A percentile compares a stretch with the other conserved stretches of the same genome.
Conservation (phyloP, 2,113 vertebrate genomes). For the Phoenicopterus ruber region DNA sequence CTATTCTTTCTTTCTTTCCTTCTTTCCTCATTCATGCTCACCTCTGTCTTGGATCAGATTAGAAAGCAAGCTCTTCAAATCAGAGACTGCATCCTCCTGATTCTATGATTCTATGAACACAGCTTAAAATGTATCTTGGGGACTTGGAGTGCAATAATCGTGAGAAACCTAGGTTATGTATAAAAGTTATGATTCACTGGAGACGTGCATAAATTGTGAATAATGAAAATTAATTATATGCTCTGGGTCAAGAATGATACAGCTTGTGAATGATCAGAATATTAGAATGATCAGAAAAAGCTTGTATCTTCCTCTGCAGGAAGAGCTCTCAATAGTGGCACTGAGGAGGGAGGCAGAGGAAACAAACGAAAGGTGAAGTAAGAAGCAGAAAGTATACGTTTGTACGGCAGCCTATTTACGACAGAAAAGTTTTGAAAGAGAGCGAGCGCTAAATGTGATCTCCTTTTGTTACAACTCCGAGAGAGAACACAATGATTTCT, state of each 20-base stretch:
- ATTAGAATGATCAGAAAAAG: neutral
- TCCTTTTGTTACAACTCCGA: neutral
- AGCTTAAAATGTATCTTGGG: neutral
- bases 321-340: neutral
- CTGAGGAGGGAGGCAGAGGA: neutral
- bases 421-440: neutral
- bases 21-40: neutral
- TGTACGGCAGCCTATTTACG: neutral
- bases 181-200: neutral
- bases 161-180: neutral
- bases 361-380: neutral
- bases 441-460: neutral
- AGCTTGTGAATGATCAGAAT: neutral
- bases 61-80: conserved; percentile 30
- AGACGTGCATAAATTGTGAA: neutral
- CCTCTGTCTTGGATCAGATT: neutral
- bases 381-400: neutral
- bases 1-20: neutral
- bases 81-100: neutral
- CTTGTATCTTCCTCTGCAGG: neutral
- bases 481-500: neutral
- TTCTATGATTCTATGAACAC: no score
- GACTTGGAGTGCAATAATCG: neutral
- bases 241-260: conserved; percentile 7
- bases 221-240: conserved; percentile 16